These are phyloP conservation scores for Speoplatyrhinus poulsoni DNA, from an alignment of 2,113 vertebrate species.

Conservation along the genomic window DNA sequence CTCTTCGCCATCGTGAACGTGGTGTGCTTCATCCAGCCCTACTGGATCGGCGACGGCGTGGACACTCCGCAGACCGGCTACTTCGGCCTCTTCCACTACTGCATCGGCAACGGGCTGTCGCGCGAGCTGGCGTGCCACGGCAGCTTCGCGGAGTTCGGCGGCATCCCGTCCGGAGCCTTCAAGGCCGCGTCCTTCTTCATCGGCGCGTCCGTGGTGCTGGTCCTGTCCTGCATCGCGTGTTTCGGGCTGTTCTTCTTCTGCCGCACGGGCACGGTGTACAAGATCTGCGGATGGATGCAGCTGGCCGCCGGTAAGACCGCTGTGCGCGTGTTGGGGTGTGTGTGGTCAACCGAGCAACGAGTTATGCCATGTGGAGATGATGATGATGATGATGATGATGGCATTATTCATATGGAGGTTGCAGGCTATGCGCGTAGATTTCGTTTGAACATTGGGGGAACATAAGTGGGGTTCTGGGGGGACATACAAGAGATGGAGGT, in stretches of 20 bases:
- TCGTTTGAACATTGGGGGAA: no score
- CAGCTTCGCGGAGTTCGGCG: constrained; percentile 96
- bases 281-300: constrained; percentile 99
- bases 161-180: constrained; percentile 94
- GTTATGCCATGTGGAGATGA: no score
- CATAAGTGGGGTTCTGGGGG: no score
- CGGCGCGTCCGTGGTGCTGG: constrained; percentile 95
- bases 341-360: no score
- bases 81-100: constrained; percentile 99
- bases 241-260: constrained; percentile 99
- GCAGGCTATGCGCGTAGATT: no score
- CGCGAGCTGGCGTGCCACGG: constrained; percentile 93
- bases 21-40: constrained; percentile 98
- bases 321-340: no score
- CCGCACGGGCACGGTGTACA: constrained; percentile 97
- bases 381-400: no score
- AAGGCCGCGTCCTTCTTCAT: constrained; percentile 98
- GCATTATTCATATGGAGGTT: no score
- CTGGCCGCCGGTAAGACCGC: constrained; percentile 89
- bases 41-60: constrained; percentile 97
- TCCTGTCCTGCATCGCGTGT: constrained; percentile 93
- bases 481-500: no score
- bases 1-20: constrained; percentile 98
- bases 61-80: constrained; percentile 96
- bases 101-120: constrained; percentile 93